Evolutionary conservation across 2,888 invertebrate genomes (phyloP), one percentile per base, ranked within the genome.

Genomic region (Caradrina kadenii): DNA sequence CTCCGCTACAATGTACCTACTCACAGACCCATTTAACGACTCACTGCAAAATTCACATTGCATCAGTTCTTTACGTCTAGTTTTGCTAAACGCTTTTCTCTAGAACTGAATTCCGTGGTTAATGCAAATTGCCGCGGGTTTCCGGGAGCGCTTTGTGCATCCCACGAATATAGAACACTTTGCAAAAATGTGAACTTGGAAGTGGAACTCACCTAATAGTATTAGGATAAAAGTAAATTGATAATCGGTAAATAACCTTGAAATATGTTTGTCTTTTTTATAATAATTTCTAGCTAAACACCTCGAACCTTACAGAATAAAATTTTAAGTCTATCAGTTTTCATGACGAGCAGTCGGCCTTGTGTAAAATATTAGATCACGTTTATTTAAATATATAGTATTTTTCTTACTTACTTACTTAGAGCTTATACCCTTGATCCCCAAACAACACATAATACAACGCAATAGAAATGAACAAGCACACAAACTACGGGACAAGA

Each of bases 11-110:
- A 73, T 70, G 72, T 66, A 45, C 39, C 68, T 63, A 73, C 71
- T 70, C 52, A 74, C 69, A 50, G 45, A 55, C 69, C 59, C 76
- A 81, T 81, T 76, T 82, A 76, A 70, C 75, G 62, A 76, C 55
- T 68, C 63, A 68, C 80, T 85, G 70, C 73, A 80, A 85, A 80
- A 82, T 87, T 82, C 79, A 79, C 72, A 72, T 69, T 66, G 72
- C 69, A 64, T 62, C 52, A 54, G 60, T 79, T 54, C 48, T 81
- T 81, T 73, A 55, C 62, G 70, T 74, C 71, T 67, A 81, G 73
- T 76, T 78, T 71, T 68, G 42, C 78, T 73, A 64, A 77, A 78
- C 77, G 73, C 62, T 69, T 77, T 74, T 69, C 74, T 64, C 72
- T 73, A 74, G 71, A 76, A 76, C 45, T 64, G 72, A 79, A 83